Evolutionary conservation across 2,888 invertebrate genomes (phyloP).

Genomic region (Hydriomena furcata): DNA sequence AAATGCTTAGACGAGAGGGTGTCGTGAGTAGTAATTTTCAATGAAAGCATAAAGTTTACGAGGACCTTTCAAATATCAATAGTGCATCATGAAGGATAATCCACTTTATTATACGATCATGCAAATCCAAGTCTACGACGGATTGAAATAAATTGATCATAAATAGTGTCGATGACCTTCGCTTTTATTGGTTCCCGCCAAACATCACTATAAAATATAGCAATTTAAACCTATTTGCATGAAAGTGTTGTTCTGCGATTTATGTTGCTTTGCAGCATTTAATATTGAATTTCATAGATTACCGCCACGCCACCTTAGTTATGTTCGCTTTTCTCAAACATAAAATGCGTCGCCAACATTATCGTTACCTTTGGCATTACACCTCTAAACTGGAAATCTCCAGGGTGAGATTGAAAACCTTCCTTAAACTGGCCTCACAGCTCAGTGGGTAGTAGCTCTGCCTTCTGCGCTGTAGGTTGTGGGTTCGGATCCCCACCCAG

Average conservation of each 20-base stretch:
- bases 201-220: conserved; percentile 40
- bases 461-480: no score
- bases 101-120: conserved; percentile 57
- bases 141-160: conserved; percentile 59
- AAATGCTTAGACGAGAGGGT: conserved; percentile 38
- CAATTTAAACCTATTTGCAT: conserved; percentile 36
- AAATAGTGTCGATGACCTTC: conserved; percentile 53
- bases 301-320: no score
- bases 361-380: no score
- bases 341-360: background rate
- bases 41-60: conserved; percentile 60
- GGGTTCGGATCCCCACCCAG: no score
- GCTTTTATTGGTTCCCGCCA: conserved; percentile 37
- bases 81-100: conserved; percentile 66
- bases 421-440: no score
- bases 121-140: conserved; percentile 60
- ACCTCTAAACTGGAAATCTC: no score
- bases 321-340: background rate
- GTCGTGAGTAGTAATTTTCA: conserved; percentile 46
- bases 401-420: no score
- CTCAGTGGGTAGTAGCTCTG: no score
- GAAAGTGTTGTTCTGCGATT: conserved; percentile 26
- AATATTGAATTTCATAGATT: background rate
- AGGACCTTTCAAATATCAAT: conserved; percentile 59
- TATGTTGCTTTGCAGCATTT: conserved; percentile 12